These are phyloP conservation scores for Sepiola atlantica DNA, from an alignment of 2,888 invertebrate species.

Conservation along the genomic window DNA sequence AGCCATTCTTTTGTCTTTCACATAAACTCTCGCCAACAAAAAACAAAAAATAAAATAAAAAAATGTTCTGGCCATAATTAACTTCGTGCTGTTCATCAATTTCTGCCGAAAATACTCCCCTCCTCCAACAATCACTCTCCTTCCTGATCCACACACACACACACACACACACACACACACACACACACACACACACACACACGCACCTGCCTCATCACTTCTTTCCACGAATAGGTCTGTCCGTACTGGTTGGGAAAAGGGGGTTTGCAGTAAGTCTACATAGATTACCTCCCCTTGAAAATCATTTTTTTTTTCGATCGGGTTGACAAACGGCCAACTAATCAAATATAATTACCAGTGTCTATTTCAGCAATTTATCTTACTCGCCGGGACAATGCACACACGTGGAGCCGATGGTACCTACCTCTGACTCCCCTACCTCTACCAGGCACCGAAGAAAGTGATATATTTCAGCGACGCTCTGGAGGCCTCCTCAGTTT, in stretches of 20 bases:
- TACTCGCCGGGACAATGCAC: background rate
- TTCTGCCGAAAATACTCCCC: background rate
- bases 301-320: background rate
- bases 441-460: too few species aligned
- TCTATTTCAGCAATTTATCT: background rate
- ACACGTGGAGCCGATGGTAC: background rate
- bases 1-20: background rate
- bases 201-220: too few species aligned
- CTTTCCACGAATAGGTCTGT: too few species aligned
- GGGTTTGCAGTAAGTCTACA: background rate
- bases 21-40: background rate
- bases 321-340: background rate
- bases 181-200: too few species aligned
- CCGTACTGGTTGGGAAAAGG: too few species aligned
- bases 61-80: background rate
- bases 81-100: background rate
- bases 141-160: background rate
- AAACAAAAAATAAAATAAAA: background rate
- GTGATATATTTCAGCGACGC: too few species aligned
- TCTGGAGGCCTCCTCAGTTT: too few species aligned
- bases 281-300: constrained; percentile 10
- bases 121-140: background rate
- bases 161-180: too few species aligned
- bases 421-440: too few species aligned
- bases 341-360: background rate